Evolutionary conservation across 2,797 vertebrate genomes (phyloP).

Genomic region (Tapera naevia): DNA sequence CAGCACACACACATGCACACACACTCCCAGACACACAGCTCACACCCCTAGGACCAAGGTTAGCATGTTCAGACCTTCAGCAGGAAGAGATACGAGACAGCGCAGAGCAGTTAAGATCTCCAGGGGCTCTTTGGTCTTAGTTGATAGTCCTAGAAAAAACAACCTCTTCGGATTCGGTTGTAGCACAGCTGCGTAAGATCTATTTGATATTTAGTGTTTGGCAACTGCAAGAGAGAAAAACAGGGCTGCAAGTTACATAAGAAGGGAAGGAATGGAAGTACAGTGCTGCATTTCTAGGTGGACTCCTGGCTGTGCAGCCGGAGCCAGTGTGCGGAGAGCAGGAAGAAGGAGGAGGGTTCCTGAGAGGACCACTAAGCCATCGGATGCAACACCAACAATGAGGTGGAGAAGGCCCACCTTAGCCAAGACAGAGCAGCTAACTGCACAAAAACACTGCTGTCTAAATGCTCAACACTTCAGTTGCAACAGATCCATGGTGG

Average conservation of each 20-base stretch:
- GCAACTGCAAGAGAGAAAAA: slow-evolving; percentile 21
- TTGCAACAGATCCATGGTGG: fast-evolving
- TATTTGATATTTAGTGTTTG: slow-evolving; percentile 36
- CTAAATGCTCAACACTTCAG: neutral
- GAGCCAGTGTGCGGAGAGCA: neutral
- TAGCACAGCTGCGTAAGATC: slow-evolving; percentile 41
- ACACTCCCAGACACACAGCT: slow-evolving; percentile 19
- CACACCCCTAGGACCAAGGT: slow-evolving; percentile 53
- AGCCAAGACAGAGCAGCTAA: neutral
- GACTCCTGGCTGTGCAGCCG: neutral
- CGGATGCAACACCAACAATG: neutral
- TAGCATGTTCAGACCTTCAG: slow-evolving; percentile 50
- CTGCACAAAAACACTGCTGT: neutral
- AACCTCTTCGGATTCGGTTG: slow-evolving; percentile 6
- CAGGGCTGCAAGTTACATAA: neutral
- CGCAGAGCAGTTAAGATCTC: slow-evolving; percentile 38
- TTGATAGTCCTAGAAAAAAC: slow-evolving; percentile 65
- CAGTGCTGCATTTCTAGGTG: neutral
- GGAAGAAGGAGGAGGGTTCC: slow-evolving; percentile 29
- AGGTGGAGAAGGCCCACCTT: neutral
- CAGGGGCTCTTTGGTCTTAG: slow-evolving; percentile 69
- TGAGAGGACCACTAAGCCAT: slow-evolving; percentile 34
- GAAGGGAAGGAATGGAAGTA: neutral
- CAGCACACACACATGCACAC: slow-evolving; percentile 28
- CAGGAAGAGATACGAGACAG: slow-evolving; percentile 40